Conservation (phyloP, 2,113 vertebrate species). For the Campylomormyrus numenius region DNA sequence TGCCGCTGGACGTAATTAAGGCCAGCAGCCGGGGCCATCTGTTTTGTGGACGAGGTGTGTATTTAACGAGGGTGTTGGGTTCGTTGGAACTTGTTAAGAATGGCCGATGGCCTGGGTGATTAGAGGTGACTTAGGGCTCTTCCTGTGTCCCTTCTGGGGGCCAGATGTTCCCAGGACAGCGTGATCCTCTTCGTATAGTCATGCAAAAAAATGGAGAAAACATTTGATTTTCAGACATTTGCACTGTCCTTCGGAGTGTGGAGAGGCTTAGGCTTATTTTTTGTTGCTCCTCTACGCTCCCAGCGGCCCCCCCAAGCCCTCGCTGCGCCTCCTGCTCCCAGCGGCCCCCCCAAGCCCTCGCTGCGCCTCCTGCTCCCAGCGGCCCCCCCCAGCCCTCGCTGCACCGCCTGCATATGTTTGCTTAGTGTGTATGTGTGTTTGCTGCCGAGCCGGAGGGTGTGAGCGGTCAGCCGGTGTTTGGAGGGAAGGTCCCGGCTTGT, state of each 20-base stretch:
- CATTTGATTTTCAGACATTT: neutral
- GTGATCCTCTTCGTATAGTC: neutral
- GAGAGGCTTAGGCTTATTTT: neutral
- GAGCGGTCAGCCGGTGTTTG: constrained; percentile 17
- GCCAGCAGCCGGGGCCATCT: constrained; percentile 37
- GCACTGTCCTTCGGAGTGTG: neutral
- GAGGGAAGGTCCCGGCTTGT: constrained; percentile 29
- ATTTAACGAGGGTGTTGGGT: constrained; percentile 42
- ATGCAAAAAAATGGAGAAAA: neutral
- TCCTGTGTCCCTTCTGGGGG: constrained; percentile 36
- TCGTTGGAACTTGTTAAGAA: constrained; percentile 47
- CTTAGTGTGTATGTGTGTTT: constrained; percentile 20
- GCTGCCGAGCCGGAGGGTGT: constrained; percentile 21
- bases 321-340: no score
- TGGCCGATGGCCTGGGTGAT: constrained; percentile 44
- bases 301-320: neutral
- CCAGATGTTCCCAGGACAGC: constrained; percentile 33
- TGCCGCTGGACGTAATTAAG: neutral
- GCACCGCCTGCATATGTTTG: no score
- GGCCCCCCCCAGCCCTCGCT: no score
- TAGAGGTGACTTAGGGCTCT: constrained; percentile 41
- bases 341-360: no score
- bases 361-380: no score
- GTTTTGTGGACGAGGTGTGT: constrained; percentile 43
- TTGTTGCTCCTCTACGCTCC: neutral